Base-by-base conservation (phyloP, 2,113 vertebrate species). In the Leptobrachium ailaonicum region DNA sequence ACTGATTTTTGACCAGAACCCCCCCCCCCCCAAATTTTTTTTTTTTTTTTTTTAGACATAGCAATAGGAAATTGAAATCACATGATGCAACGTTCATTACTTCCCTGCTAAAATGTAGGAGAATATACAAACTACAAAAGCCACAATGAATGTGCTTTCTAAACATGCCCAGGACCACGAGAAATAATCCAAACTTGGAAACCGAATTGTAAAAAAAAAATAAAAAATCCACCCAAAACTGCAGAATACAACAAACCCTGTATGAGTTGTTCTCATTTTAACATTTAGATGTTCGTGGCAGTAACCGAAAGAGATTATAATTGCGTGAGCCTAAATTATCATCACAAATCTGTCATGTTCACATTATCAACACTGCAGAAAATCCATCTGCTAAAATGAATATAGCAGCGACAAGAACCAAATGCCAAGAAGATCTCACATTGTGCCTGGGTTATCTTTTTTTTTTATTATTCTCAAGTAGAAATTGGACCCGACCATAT, bases 381-480 rank as follows among this genome's bases (percentile, higher is more conserved):
- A 85, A 82, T 70, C 73, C 47, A 76, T 83, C 71, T 85, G 71
- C 64, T 73, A 50, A 79, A 84, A 83, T 76, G 63, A 82, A 12
- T 56, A 81, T 69, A 81, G 44, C 53, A 14, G 47, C 62, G 42
- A 50, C 56, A 45, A 1, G 20, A 47, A 41, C 64, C 45, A n/a
- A 60, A 54, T 74, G 79, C 80, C 79, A 79, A 63, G 58, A 67
- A 41, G 63, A 82, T 58, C 62, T 47, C 71, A 54, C 7, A 58
- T 40, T 12, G 60, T 2, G 56, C 41, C 53, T 44, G 69, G 50
- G 53, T 77, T 68, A 45, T 70, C 6, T 44, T 60, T 9, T 9
- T 8, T 44, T 10, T 40, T 64, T 64, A 13, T 62, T 64, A 41
- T 72, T 53, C n/a, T 6, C 41, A 41, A 41, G 47, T 8, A 50